A percentile compares a stretch with the other conserved stretches of the same genome.
These are phyloP conservation scores for Suncus etruscus DNA, from an alignment of 2,113 vertebrate species.

Conservation along the genomic window DNA sequence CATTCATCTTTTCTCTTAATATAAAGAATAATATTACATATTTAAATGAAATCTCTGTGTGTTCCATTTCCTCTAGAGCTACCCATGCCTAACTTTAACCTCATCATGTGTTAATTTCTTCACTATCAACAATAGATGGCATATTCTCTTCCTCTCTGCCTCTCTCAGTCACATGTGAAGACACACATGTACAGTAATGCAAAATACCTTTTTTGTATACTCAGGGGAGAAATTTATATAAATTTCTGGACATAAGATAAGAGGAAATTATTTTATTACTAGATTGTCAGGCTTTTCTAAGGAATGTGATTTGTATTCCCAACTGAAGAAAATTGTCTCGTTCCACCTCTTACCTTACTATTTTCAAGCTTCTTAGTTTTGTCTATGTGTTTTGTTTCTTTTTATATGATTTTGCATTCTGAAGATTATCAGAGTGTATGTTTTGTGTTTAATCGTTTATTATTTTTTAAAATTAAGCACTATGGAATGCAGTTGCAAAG, in stretches of 20 bases:
- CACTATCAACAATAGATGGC: neutral
- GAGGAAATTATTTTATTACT: neutral
- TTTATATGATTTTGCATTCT: neutral
- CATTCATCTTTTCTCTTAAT: neutral
- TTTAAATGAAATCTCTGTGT: neutral
- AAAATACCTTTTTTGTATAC: neutral
- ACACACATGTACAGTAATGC: too few relatives aligned
- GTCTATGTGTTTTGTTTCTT: neutral
- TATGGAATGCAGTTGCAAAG: too few relatives aligned
- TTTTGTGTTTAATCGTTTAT: too few relatives aligned
- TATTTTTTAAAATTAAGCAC: too few relatives aligned
- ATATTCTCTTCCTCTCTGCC: too few relatives aligned
- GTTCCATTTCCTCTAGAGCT: neutral
- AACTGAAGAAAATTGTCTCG: neutral
- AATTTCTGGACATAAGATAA: neutral
- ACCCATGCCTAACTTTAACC: neutral
- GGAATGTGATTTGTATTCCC: neutral
- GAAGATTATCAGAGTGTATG: neutral
- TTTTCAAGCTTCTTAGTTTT: neutral
- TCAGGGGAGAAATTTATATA: neutral
- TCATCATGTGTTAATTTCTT: neutral
- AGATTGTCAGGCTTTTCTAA: neutral
- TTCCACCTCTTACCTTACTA: neutral
- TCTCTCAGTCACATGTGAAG: too few relatives aligned
- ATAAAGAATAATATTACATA: slow-evolving; percentile 6